Evolutionary conservation across 2,888 invertebrate genomes (phyloP), one percentile per base, ranked within the genome.

Genomic region (Pseudococcus jackbeardsleyi): DNA sequence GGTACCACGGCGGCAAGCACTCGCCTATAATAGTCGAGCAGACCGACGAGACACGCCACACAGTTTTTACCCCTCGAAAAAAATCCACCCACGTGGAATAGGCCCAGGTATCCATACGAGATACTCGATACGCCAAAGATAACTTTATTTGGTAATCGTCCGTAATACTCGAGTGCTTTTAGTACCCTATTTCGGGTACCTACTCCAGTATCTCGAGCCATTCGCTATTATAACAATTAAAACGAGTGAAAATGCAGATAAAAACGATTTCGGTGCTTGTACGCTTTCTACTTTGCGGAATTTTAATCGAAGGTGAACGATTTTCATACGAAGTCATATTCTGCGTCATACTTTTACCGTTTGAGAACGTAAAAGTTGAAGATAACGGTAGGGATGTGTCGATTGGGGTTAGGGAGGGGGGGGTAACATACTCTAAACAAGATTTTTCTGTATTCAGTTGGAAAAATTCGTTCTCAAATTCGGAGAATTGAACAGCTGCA

Each of bases 131-230:
- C 39, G 3, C 26, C 77, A 39, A 77, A 77, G 77, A 77, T 77
- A 77, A 77, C 77, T 77, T 77, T 39, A 77, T 77, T 39, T 39
- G 77, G 77, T 77, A 77, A 77, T 77, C 77, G 17, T 39, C 77
- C 77, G 50, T 50, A 39, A 39, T 77, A 77, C 12, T 39, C 39
- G 64, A 7, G 26, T 33, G 26, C 26, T 64, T 64, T 22, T 19
- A 22, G 6, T 22, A 8, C 22, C 1, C 26, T 33, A 33, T 33
- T 33, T 33, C 26, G 19, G 22, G 0, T 1, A 64, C 22, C 22
- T 22, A 2, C 19, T 22, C 9, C 19, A 64, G 50, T 22, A 64
- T 22, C 19, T 19, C 22, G 19, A 22, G 19, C 19, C 6, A 22
- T 64, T 64, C 64, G 64, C 64, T 22, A 22, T 22, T 22, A 64